Evolutionary conservation across 2,888 invertebrate species (phyloP).

Genomic region (Aphrophora alni): DNA sequence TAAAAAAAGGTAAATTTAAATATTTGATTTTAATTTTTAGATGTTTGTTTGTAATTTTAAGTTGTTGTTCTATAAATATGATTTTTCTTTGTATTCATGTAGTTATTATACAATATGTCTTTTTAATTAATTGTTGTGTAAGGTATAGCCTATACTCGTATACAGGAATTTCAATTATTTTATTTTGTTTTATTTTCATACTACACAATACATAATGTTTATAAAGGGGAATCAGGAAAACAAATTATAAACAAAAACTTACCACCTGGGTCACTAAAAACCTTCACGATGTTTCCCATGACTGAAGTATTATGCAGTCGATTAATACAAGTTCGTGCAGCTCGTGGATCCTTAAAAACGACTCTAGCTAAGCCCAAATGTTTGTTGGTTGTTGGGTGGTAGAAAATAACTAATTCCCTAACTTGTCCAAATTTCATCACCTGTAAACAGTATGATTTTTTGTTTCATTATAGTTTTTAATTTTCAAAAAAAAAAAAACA

Average conservation of each 20-base stretch:
- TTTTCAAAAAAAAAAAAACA: too few species aligned
- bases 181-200: neutral
- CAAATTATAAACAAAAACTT: constrained; percentile 45
- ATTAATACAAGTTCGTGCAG: constrained; percentile 86
- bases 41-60: too few species aligned
- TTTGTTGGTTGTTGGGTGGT: constrained; percentile 91
- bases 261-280: constrained; percentile 91
- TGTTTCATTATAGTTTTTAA: too few species aligned
- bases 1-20: too few species aligned
- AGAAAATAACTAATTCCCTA: constrained; percentile 90
- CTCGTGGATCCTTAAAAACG: constrained; percentile 84
- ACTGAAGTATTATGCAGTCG: constrained; percentile 93
- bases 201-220: neutral
- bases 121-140: too few species aligned
- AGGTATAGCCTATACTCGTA: neutral
- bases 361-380: constrained; percentile 94
- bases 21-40: too few species aligned
- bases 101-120: too few species aligned
- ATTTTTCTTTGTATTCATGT: too few species aligned
- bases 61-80: too few species aligned
- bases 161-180: neutral
- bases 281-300: constrained; percentile 94
- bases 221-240: neutral
- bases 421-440: constrained; percentile 82
- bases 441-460: too few species aligned